Conservation (phyloP, 2,113 vertebrate genomes). For the Clarias macrocephalus region DNA sequence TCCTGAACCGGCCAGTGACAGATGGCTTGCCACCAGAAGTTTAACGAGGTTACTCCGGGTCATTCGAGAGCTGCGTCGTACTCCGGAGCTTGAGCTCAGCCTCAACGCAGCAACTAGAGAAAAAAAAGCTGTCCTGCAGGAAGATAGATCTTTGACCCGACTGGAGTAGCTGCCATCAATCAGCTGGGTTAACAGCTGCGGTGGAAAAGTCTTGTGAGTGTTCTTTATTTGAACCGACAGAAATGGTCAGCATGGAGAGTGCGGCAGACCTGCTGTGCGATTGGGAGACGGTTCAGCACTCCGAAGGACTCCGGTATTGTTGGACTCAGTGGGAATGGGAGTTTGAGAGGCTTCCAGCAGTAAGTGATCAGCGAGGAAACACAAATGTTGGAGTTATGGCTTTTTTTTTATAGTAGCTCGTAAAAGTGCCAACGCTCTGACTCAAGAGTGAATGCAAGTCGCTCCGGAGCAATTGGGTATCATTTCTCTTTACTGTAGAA, state of each 20-base stretch:
- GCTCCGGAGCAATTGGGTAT: no score
- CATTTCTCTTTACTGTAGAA: no score
- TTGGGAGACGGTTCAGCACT: conserved; percentile 40
- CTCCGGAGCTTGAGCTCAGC: not conserved
- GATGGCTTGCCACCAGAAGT: not conserved
- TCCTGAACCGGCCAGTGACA: not conserved
- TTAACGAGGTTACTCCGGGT: conserved; percentile 32
- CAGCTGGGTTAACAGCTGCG: conserved; percentile 5
- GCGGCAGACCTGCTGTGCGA: conserved; percentile 38
- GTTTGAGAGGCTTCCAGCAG: conserved; percentile 57
- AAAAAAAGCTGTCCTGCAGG: not conserved
- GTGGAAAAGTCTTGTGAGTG: not conserved
- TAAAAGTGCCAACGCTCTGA: not conserved
- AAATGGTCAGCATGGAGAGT: conserved; percentile 41
- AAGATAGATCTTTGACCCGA: conserved; percentile 3
- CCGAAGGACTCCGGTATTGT: not conserved
- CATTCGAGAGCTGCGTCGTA: not conserved
- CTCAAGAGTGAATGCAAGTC: not conserved
- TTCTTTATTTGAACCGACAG: conserved; percentile 12
- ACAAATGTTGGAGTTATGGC: not conserved
- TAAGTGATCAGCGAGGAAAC: conserved; percentile 48
- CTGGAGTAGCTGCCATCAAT: not conserved
- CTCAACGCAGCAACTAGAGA: not conserved
- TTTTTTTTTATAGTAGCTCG: not conserved
- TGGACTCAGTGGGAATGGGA: conserved; percentile 52